These are phyloP conservation scores for Epinephelus awoara DNA, from an alignment of 2,797 vertebrate genomes.

Conservation along the genomic window DNA sequence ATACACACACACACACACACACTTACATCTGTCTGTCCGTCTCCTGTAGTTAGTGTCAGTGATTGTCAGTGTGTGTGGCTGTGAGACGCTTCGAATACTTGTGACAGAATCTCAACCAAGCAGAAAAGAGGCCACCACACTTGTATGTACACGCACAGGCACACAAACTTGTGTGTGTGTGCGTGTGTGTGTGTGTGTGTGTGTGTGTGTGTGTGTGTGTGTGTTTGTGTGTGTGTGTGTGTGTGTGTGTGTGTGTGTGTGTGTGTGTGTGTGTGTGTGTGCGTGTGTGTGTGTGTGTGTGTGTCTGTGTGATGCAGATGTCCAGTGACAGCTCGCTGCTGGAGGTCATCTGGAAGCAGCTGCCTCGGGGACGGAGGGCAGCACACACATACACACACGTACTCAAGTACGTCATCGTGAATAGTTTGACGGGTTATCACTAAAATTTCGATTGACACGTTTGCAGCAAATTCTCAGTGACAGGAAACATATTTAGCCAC, in stretches of 20 bases:
- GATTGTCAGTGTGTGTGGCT: constrained; percentile 72
- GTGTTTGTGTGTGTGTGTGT: constrained; percentile 11
- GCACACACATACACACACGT: constrained; percentile 28
- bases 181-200: constrained; percentile 55
- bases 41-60: constrained; percentile 68
- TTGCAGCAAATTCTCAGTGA: constrained; percentile 23
- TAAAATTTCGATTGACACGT: constrained; percentile 6
- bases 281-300: constrained; percentile 26
- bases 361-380: constrained; percentile 67
- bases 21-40: constrained; percentile 66
- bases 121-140: constrained; percentile 81
- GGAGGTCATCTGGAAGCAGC: constrained; percentile 83
- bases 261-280: constrained; percentile 45
- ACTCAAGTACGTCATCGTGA: constrained; percentile 34
- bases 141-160: constrained; percentile 51
- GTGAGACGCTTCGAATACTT: constrained; percentile 74
- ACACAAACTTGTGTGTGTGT: constrained; percentile 45
- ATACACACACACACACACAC: constrained; percentile 23
- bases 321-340: constrained; percentile 84
- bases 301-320: constrained; percentile 77
- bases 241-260: constrained; percentile 37
- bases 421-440: constrained; percentile 24
- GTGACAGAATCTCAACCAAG: constrained; percentile 84
- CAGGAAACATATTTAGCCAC: constrained; percentile 31
- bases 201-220: constrained; percentile 58